These are phyloP conservation scores for Sisor rabdophorus DNA, from an alignment of 2,113 vertebrate species.

Conservation along the genomic window DNA sequence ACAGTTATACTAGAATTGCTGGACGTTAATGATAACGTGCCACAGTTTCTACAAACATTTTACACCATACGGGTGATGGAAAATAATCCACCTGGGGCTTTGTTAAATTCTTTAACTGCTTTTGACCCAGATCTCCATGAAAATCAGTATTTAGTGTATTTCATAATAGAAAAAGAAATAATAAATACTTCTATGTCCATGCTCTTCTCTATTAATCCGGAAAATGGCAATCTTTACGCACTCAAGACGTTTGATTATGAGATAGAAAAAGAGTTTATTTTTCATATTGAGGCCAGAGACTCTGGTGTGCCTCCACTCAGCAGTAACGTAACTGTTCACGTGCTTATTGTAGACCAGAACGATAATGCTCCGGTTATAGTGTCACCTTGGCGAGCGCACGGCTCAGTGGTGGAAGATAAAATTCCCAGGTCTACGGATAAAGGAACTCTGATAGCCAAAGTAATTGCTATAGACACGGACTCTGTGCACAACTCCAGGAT, in stretches of 20 bases:
- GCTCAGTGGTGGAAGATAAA: constrained; percentile 55
- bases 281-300: constrained; percentile 65
- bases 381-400: constrained; percentile 52
- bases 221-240: constrained; percentile 55
- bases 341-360: constrained; percentile 56
- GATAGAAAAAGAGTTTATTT: constrained; percentile 62
- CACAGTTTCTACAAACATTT: constrained; percentile 41
- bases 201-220: constrained; percentile 56
- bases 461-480: constrained; percentile 56
- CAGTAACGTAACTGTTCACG: constrained; percentile 50
- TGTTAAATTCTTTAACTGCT: constrained; percentile 48
- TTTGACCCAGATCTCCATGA: constrained; percentile 50
- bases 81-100: constrained; percentile 49
- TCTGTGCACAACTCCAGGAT: constrained; percentile 54
- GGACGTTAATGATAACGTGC: constrained; percentile 51
- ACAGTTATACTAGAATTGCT: constrained; percentile 50
- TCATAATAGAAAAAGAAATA: constrained; percentile 51
- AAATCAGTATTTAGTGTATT: constrained; percentile 54
- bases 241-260: constrained; percentile 65
- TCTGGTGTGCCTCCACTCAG: constrained; percentile 52
- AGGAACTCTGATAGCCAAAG: constrained; percentile 51
- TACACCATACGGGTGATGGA: constrained; percentile 45
- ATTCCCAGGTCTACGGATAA: constrained; percentile 56
- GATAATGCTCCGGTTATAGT: constrained; percentile 55
- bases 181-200: constrained; percentile 49